These are phyloP conservation scores for Montifringilla adamsi DNA, from an alignment of 2,113 vertebrate species.

Conservation along the genomic window DNA sequence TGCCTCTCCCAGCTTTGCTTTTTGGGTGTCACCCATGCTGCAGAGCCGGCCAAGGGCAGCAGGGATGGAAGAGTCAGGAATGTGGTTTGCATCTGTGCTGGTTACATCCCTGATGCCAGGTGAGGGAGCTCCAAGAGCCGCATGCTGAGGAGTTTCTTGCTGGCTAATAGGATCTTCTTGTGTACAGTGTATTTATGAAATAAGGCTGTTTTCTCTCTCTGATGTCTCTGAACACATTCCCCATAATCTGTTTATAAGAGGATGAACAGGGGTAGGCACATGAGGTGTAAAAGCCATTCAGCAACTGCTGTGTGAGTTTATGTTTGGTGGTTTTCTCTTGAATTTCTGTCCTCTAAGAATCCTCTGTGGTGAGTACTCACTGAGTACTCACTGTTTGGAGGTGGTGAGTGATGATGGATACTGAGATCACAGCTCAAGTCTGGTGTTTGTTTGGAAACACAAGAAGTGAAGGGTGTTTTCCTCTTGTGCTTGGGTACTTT, in stretches of 20 bases:
- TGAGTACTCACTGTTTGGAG: not conserved
- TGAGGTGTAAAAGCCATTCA: not conserved
- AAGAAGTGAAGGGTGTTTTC: accelerated
- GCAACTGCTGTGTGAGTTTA: not conserved
- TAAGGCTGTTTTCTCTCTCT: not conserved
- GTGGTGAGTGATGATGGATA: not conserved
- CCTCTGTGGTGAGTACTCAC: not conserved
- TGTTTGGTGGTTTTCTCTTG: not conserved
- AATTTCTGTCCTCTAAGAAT: not conserved
- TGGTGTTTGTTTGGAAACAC: not conserved
- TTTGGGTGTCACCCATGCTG: not conserved
- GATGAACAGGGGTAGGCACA: not conserved
- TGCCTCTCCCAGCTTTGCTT: too few species aligned
- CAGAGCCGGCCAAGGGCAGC: not conserved
- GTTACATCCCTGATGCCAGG: not conserved
- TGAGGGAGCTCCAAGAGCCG: not conserved
- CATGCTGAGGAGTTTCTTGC: not conserved
- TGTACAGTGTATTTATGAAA: not conserved
- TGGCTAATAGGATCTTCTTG: not conserved
- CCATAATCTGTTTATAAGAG: not conserved
- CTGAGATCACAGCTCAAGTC: not conserved
- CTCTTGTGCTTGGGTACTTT: not conserved
- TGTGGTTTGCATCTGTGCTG: not conserved
- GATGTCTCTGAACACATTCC: not conserved
- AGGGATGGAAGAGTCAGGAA: not conserved